Evolutionary conservation across 2,888 invertebrate genomes (phyloP), one percentile per base, ranked within the genome.

Genomic region (Xylota segnis): DNA sequence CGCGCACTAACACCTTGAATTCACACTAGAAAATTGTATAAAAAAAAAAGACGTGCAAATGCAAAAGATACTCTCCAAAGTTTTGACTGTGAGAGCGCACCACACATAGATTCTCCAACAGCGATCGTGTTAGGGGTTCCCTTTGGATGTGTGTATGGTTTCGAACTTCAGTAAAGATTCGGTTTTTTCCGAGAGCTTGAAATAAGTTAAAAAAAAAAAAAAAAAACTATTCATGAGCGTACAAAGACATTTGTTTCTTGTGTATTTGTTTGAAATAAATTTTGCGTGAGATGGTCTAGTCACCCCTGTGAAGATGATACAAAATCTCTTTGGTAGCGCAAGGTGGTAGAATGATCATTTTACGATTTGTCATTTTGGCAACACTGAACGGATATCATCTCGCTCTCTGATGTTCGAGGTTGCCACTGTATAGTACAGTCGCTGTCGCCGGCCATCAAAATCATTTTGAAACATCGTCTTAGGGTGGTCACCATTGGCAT

Each of bases 301-400:
- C 89, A 89, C 88, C 89, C 89, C 89, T 89, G 89, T 89, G 88
- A 89, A 88, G 87, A 89, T 90, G 88, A 88, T 81, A 84, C 63
- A 77, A 68, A 82, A 84, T 87, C 86, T 65, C 65, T 81, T 79
- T 47, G 27, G 72, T 52, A 61, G 81, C 82, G 81, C 82, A 87
- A 82, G 84, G 87, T 87, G 88, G 86, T 75, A 74, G 81, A 72
- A 71, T 82, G 88, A 88, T 87, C 82, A 83, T 79, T 87, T 88
- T 83, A 87, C 83, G 88, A 63, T 83, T 87, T 75, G 58, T 81
- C 71, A 78, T 71, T 68, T 76, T 83, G 82, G 86, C 77, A 82
- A 82, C 77, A 86, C 82, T 82, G 77, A 72, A 68, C 83, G 83
- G 83, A 79, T 84, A 84, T 81, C 34, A 70, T 77, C 72, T 74